These are phyloP conservation scores for Spea bombifrons DNA, from an alignment of 2,113 vertebrate genomes.

Conservation along the genomic window DNA sequence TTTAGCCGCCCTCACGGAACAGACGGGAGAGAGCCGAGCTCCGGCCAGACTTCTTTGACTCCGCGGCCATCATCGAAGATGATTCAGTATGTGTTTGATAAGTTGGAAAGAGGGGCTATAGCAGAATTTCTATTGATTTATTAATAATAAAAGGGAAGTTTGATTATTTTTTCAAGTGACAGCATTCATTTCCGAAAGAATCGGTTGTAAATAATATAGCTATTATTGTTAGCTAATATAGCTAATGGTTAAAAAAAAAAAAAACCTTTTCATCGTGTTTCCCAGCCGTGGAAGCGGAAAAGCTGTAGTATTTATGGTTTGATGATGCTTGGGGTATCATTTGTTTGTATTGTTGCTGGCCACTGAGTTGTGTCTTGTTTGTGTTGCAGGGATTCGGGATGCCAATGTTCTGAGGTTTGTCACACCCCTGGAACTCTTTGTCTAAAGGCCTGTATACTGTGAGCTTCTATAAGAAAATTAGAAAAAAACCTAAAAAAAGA, in stretches of 20 bases:
- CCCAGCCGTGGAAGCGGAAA: no score
- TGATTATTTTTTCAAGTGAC: not conserved
- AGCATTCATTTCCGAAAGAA: no score
- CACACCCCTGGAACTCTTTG: conserved; percentile 79
- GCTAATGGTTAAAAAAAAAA: no score
- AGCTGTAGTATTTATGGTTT: no score
- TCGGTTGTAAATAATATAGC: no score
- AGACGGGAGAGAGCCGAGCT: conserved; percentile 93
- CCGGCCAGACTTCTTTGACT: conserved; percentile 99
- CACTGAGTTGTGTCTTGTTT: not conserved
- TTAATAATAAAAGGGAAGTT: no score
- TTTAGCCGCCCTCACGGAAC: conserved; percentile 93
- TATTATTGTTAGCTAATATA: no score
- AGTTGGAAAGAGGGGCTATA: no score
- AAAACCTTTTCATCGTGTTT: no score
- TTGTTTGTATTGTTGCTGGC: no score
- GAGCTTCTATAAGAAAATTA: conserved; percentile 71
- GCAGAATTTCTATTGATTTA: no score
- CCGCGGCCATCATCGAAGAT: conserved; percentile 97
- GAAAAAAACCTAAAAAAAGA: conserved; percentile 65
- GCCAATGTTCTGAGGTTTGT: conserved; percentile 94
- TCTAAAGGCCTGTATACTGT: conserved; percentile 93
- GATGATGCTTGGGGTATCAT: no score
- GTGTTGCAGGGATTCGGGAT: conserved; percentile 89
- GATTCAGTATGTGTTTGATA: conserved; percentile 78